A percentile compares a stretch with the other conserved stretches of the same genome.
phyloP scores from a whole-genome alignment of 2,888 invertebrate genomes.

The Xestia rhomboidea region DNA sequence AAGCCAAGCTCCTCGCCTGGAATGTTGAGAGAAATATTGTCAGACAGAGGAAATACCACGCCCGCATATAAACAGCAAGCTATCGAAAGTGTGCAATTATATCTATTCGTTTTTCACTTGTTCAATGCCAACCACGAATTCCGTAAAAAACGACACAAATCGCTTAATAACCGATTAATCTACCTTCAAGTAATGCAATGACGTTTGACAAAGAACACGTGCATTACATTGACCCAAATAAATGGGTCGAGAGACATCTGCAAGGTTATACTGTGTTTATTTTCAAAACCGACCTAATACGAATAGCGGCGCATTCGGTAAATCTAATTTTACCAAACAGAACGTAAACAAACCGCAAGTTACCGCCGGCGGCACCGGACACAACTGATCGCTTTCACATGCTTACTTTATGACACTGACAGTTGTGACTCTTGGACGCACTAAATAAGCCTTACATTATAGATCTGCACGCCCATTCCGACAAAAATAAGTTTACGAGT shows the following conservation, averaged over 20 bases:
- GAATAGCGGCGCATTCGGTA: slow-evolving; percentile 85
- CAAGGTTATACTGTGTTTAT: slow-evolving; percentile 89
- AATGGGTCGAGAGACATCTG: slow-evolving; percentile 83
- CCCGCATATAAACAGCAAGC: slow-evolving; percentile 31
- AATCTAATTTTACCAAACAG: slow-evolving; percentile 87
- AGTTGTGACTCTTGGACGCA: slow-evolving; percentile 76
- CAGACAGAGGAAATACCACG: slow-evolving; percentile 23
- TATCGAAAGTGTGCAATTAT: slow-evolving; percentile 39
- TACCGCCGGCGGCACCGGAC: slow-evolving; percentile 77
- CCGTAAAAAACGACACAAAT: slow-evolving; percentile 55
- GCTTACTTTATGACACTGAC: slow-evolving; percentile 80
- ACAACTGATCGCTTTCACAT: slow-evolving; percentile 78
- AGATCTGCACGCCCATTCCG: slow-evolving; percentile 71
- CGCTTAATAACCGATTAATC: slow-evolving; percentile 62
- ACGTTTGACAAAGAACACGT: slow-evolving; percentile 84
- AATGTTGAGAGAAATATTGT: slow-evolving; percentile 65
- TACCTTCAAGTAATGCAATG: slow-evolving; percentile 72
- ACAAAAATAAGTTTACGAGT: slow-evolving; percentile 84
- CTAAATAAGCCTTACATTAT: slow-evolving; percentile 81
- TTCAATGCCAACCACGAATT: slow-evolving; percentile 55
- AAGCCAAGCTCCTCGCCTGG: slow-evolving; percentile 88
- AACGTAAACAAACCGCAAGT: slow-evolving; percentile 89
- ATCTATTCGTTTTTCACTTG: slow-evolving; percentile 38
- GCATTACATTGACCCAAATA: slow-evolving; percentile 90
- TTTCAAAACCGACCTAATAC: slow-evolving; percentile 89